Evolutionary conservation across 1,140 invertebrate genomes (phyloP).

Genomic region (Tachypleus tridentatus): DNA sequence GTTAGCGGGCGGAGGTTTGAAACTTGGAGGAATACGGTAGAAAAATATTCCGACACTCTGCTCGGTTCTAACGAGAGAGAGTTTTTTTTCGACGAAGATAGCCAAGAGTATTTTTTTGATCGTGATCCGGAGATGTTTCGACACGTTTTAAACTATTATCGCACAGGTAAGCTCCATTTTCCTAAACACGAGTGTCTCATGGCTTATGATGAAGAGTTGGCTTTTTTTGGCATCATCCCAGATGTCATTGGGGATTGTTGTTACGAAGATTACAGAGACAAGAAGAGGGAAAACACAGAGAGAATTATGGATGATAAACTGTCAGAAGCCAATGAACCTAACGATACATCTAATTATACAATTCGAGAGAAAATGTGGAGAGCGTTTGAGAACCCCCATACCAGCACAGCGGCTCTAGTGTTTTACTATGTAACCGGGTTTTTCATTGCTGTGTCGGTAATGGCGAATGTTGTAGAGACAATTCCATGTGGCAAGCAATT

Average conservation of each 20-base stretch:
- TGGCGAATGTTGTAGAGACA: constrained; percentile 99
- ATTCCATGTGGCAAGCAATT: constrained; percentile 55
- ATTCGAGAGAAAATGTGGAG: constrained; percentile 96
- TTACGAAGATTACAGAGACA: constrained; percentile 96
- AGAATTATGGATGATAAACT: constrained; percentile 94
- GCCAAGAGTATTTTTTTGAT: constrained; percentile 98
- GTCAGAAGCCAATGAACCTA: constrained; percentile 72
- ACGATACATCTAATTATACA: constrained; percentile 52
- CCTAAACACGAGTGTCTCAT: constrained; percentile 98
- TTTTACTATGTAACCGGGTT: constrained; percentile 99
- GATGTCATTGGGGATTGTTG: constrained; percentile 98
- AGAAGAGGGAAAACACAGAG: constrained; percentile 96
- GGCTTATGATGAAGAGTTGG: constrained; percentile 96
- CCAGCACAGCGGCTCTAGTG: constrained; percentile 91
- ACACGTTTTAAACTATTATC: constrained; percentile 97
- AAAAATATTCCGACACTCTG: constrained; percentile 97
- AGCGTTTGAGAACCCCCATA: constrained; percentile 98
- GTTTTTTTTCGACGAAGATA: constrained; percentile 98
- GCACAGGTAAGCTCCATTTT: constrained; percentile 97
- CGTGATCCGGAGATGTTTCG: constrained; percentile 98
- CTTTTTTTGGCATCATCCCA: constrained; percentile 97
- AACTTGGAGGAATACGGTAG: constrained; percentile 98
- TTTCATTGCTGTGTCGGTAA: constrained; percentile 98
- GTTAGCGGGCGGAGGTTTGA: constrained; percentile 81
- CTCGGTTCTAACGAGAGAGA: constrained; percentile 97